These are phyloP conservation scores for Drosophila kurseongensis DNA, from an alignment of 1,140 invertebrate species.

Conservation along the genomic window DNA sequence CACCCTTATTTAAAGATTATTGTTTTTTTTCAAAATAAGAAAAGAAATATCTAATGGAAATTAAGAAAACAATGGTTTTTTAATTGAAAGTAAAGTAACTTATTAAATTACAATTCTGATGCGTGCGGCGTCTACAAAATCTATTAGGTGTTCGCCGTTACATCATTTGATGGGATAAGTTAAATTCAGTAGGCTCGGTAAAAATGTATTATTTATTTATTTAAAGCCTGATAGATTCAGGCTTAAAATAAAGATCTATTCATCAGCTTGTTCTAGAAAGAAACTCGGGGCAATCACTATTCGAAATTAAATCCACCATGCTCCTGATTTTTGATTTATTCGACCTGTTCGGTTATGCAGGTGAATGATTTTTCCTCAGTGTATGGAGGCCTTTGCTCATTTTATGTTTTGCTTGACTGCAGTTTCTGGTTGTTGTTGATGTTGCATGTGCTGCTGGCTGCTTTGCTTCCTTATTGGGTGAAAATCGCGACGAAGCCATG, in stretches of 20 bases:
- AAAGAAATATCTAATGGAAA: background rate
- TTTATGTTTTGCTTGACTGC: slow-evolving; percentile 71
- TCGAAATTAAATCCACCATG: slow-evolving; percentile 2
- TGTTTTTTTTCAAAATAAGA: too few relatives aligned
- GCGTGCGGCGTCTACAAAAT: background rate
- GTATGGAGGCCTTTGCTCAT: slow-evolving; percentile 21
- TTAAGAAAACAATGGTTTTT: too few relatives aligned
- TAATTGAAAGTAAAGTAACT: too few relatives aligned
- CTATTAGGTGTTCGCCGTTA: slow-evolving; percentile 3
- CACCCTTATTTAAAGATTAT: too few relatives aligned
- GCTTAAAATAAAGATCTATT: slow-evolving; percentile 34
- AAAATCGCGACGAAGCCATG: slow-evolving; percentile 61
- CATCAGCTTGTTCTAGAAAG: slow-evolving; percentile 21
- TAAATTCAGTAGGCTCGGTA: slow-evolving; percentile 10
- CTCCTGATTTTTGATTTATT: slow-evolving; percentile 2
- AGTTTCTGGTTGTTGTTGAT: slow-evolving; percentile 72
- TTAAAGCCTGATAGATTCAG: slow-evolving; percentile 3
- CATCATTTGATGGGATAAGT: background rate
- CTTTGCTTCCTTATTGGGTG: slow-evolving; percentile 81
- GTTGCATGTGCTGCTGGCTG: slow-evolving; percentile 47
- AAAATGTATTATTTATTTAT: slow-evolving; percentile 44
- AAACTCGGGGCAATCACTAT: background rate
- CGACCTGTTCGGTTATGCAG: background rate
- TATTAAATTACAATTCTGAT: background rate
- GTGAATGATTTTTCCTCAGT: slow-evolving; percentile 10